Conservation (phyloP, 2,888 invertebrate species). For the Catocala nupta region DNA sequence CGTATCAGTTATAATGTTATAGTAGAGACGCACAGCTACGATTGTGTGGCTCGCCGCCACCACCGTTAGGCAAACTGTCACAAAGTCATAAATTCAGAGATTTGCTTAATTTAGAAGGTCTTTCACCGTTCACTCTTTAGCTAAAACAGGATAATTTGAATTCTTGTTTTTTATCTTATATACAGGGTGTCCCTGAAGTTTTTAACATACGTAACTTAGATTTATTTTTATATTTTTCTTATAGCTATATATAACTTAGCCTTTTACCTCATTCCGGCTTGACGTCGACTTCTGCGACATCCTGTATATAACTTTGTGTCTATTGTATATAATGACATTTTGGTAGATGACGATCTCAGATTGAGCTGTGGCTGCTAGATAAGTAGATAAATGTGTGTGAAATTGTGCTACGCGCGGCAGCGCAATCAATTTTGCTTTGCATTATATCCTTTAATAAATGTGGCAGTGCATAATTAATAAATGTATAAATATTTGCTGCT, state of each 20-base stretch:
- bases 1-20: slow-evolving; percentile 24
- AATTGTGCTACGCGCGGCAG: not conserved
- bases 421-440: not conserved
- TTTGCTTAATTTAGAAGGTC: slow-evolving; percentile 71
- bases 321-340: slow-evolving; percentile 39
- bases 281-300: too few relatives aligned
- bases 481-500: too few relatives aligned
- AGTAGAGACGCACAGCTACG: slow-evolving; percentile 20
- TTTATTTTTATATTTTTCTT: too few relatives aligned
- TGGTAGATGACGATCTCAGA: slow-evolving; percentile 35
- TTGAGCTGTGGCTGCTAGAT: slow-evolving; percentile 17
- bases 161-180: slow-evolving; percentile 35
- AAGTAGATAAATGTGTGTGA: not conserved
- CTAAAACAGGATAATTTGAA: slow-evolving; percentile 50
- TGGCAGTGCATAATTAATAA: too few relatives aligned
- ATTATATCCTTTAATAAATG: too few relatives aligned
- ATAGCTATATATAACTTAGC: too few relatives aligned
- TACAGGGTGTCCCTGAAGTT: too few relatives aligned
- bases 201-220: too few relatives aligned
- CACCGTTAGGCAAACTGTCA: slow-evolving; percentile 57
- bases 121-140: slow-evolving; percentile 61
- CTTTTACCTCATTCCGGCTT: too few relatives aligned
- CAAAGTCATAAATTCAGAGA: slow-evolving; percentile 70
- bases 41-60: slow-evolving; percentile 16
- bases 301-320: too few relatives aligned